Conservation (phyloP, 2,113 vertebrate species). For the Phasianus colchicus region DNA sequence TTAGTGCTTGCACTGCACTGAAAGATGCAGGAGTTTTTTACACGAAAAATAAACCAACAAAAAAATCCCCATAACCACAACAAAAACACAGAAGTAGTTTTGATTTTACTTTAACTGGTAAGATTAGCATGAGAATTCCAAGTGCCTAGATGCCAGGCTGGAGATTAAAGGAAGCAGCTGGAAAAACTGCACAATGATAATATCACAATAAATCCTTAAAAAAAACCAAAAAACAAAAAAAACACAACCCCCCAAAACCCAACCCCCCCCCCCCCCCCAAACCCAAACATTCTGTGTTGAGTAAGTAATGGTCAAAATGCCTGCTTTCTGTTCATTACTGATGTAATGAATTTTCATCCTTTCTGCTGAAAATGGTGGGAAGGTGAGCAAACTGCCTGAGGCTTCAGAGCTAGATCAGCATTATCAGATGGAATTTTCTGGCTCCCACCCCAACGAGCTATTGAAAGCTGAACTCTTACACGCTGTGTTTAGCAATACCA, state of each 20-base stretch:
- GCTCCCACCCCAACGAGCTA: neutral
- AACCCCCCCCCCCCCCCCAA: too few species aligned
- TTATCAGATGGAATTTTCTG: constrained; percentile 14
- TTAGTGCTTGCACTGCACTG: neutral
- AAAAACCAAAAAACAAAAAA: neutral
- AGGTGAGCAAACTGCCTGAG: neutral
- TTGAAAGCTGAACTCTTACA: neutral
- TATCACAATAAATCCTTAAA: neutral
- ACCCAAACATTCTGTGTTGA: neutral
- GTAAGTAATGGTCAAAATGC: neutral
- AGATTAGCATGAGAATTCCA: neutral
- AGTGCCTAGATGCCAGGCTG: neutral
- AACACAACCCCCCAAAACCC: too few species aligned
- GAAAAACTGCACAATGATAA: neutral
- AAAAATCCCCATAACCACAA: neutral
- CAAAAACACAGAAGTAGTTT: neutral
- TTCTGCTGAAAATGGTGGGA: neutral
- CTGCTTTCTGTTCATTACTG: neutral
- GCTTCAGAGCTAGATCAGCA: neutral
- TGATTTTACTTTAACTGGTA: neutral
- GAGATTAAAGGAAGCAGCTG: neutral
- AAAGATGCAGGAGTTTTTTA: neutral
- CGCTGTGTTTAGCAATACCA: constrained; percentile 53
- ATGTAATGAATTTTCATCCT: neutral
- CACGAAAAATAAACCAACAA: neutral